Conservation (phyloP, 2,797 vertebrate genomes). For the Microcaecilia unicolor region DNA sequence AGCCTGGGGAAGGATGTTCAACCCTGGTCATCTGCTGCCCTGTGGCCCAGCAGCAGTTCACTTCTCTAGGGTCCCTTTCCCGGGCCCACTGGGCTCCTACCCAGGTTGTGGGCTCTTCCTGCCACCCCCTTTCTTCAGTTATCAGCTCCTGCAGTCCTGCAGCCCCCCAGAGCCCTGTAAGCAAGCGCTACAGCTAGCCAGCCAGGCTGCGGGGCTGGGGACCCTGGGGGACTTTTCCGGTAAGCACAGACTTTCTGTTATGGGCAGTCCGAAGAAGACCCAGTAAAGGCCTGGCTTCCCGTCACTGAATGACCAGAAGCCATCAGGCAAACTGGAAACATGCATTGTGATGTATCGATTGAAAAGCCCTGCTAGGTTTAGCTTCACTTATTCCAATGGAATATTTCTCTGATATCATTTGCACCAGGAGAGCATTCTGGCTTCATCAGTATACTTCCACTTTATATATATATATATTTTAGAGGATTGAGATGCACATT, state of each 20-base stretch:
- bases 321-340: too few relatives aligned
- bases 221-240: conserved; percentile 48
- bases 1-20: conserved; percentile 57
- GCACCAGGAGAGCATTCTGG: too few relatives aligned
- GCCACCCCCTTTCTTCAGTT: conserved; percentile 63
- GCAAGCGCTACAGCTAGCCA: conserved; percentile 55
- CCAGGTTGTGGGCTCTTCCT: conserved; percentile 41
- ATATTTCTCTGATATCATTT: too few relatives aligned
- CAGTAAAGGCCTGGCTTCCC: too few relatives aligned
- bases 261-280: too few relatives aligned
- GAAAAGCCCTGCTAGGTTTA: too few relatives aligned
- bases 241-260: conserved; percentile 25
- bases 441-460: too few relatives aligned
- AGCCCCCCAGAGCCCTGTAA: conserved; percentile 65
- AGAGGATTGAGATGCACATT: too few relatives aligned
- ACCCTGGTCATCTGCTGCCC: conserved; percentile 55
- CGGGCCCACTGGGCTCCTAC: conserved; percentile 42
- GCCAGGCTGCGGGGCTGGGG: conserved; percentile 40
- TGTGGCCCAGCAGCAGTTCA: conserved; percentile 53
- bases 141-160: conserved; percentile 61
- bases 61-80: conserved; percentile 59
- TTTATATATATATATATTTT: too few relatives aligned
- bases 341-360: too few relatives aligned
- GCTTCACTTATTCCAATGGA: too few relatives aligned
- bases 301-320: too few relatives aligned